phyloP scores from a whole-genome alignment of 2,888 invertebrate species.

The Eurois occulta region DNA sequence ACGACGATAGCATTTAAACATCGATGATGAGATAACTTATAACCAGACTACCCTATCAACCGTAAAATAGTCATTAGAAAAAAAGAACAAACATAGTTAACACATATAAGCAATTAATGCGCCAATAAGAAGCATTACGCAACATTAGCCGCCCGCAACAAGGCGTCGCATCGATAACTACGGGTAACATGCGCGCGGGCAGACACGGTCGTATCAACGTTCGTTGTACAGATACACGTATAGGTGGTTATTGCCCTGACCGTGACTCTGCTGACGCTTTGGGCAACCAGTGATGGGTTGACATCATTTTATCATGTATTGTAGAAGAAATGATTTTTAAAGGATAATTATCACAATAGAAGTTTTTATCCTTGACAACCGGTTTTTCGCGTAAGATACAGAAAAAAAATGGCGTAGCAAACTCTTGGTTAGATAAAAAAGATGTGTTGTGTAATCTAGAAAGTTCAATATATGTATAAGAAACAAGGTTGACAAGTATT shows the following conservation, averaged over 20 bases:
- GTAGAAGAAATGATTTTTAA: constrained; percentile 15
- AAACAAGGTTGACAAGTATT: not conserved
- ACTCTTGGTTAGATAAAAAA: not conserved
- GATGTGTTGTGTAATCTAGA: constrained; percentile 3
- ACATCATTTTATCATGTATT: constrained; percentile 56
- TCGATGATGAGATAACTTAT: constrained; percentile 3
- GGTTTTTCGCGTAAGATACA: constrained; percentile 8
- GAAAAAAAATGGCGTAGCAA: not conserved
- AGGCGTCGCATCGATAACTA: constrained; percentile 70
- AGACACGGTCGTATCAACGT: constrained; percentile 62
- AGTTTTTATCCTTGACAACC: constrained; percentile 15
- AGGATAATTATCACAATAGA: constrained; percentile 25
- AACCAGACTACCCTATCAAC: constrained; percentile 8
- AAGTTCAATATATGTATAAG: not conserved
- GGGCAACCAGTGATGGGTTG: constrained; percentile 57
- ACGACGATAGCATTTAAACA: constrained; percentile 1
- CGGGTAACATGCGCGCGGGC: constrained; percentile 67
- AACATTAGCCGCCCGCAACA: constrained; percentile 66
- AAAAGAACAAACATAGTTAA: constrained; percentile 32
- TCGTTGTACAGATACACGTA: constrained; percentile 67
- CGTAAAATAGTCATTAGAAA: constrained; percentile 24
- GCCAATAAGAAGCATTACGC: constrained; percentile 68
- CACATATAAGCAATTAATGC: constrained; percentile 60
- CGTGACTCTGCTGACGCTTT: constrained; percentile 64
- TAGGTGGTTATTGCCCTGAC: constrained; percentile 74